phyloP scores from a whole-genome alignment of 2,797 vertebrate genomes.

The Catostomus latipinnis region DNA sequence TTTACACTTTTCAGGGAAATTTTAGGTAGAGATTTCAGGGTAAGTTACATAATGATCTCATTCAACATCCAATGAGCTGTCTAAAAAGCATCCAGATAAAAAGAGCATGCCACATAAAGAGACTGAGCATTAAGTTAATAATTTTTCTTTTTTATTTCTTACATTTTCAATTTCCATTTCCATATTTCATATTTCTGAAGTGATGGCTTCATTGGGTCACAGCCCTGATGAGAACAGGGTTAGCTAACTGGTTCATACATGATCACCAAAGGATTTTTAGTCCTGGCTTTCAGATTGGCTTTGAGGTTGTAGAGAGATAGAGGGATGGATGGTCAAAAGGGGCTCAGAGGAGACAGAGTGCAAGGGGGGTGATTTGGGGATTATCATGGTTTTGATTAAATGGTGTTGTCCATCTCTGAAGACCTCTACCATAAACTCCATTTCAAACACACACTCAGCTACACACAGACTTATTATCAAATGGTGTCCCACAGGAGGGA shows the following conservation, averaged over 20 bases:
- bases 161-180: background rate
- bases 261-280: conserved; percentile 40
- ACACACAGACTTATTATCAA: conserved; percentile 46
- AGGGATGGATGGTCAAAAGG: conserved; percentile 21
- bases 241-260: conserved; percentile 12
- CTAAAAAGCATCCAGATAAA: background rate
- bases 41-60: background rate
- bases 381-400: conserved; percentile 58
- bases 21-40: background rate
- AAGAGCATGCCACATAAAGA: background rate
- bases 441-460: conserved; percentile 28
- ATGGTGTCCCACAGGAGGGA: conserved; percentile 41
- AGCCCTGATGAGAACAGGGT: conserved; percentile 13
- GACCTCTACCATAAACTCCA: conserved; percentile 45
- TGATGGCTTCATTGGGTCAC: background rate
- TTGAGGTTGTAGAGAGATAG: conserved; percentile 2
- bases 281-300: conserved; percentile 41
- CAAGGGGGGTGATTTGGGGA: conserved; percentile 15
- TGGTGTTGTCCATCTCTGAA: conserved; percentile 45
- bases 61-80: conserved; percentile 11
- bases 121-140: background rate
- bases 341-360: conserved; percentile 19
- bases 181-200: no score
- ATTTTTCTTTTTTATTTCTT: background rate
- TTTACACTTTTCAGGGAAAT: no score